These are phyloP conservation scores for Drosophila truncata DNA, from an alignment of 1,140 invertebrate species.

Conservation along the genomic window DNA sequence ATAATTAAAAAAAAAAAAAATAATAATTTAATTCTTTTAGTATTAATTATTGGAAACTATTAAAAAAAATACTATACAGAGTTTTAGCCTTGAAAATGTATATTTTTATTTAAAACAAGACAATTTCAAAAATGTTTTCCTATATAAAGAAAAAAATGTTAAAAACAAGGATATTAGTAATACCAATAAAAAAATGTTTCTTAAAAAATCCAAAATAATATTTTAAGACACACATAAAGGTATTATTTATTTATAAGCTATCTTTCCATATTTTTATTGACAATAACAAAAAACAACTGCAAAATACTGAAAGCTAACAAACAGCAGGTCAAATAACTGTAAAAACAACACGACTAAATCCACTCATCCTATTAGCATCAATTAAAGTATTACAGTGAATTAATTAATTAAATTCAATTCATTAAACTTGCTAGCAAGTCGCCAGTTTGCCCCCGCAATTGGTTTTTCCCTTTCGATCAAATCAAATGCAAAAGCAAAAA, in stretches of 20 bases:
- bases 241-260: neutral
- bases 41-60: too few relatives aligned
- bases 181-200: too few relatives aligned
- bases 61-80: too few relatives aligned
- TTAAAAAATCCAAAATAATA: too few relatives aligned
- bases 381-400: conserved; percentile 3
- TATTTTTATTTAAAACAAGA: too few relatives aligned
- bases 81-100: too few relatives aligned
- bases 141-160: too few relatives aligned
- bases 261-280: neutral
- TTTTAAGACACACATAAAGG: too few relatives aligned
- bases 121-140: too few relatives aligned
- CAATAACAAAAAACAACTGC: neutral
- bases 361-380: neutral
- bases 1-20: too few relatives aligned
- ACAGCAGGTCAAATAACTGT: neutral
- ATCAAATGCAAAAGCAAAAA: neutral
- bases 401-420: conserved; percentile 5
- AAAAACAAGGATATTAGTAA: too few relatives aligned
- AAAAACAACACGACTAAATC: neutral
- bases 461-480: conserved; percentile 7
- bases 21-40: too few relatives aligned
- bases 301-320: neutral
- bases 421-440: conserved; percentile 2
- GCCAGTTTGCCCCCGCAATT: neutral